Base-by-base conservation (phyloP, 2,797 vertebrate species). In the Falco columbarius region DNA sequence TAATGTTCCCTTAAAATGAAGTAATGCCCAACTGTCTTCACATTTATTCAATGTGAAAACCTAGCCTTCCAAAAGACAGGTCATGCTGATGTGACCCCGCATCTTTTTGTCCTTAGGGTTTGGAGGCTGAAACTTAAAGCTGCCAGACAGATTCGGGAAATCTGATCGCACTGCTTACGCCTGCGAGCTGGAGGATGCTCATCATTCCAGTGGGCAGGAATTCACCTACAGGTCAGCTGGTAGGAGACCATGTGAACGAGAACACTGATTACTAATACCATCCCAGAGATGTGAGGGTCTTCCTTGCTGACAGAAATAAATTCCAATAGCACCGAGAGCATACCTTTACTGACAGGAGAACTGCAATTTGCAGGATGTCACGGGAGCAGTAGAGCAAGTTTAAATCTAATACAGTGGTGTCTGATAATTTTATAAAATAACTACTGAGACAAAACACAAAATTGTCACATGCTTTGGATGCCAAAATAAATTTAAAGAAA, bases 211-310 rank as follows among this genome's bases (percentile, higher is more conserved):
- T 3, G 0, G 15, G 75, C 86, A 96, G 93, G 80, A 97, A 95
- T 90, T 96, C 90, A 97, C 94, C 94, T 90, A 73, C 40, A 79
- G 91, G 95, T 97, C 95, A 95, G 92, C 89, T 88, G 93, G 88
- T 89, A 95, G 93, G 80, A 47, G 19, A 76, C 89, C 85, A 42
- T 59, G 65, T 95, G 95, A 95, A 96, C 2, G 22, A 75, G 89
- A 96, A 79, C 21, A 47, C 87, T 90, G 95, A 95, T 97, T 92
- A 94, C 95, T 97, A 97, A 79, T 95, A 90, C 95, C 94, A 94
- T 73, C 81, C 85, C 61, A 32, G 66, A 95, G 89, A 93, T 29
- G 51, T n/a, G 73, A 95, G 86, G 47, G 40, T 91, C 93, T 96
- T 82, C 44, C 63, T 95, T 91, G 76, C 26, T 7, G 81, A 84